A percentile compares a stretch with the other conserved stretches of the same genome.
phyloP scores from a whole-genome alignment of 1,140 invertebrate species.

The Arion vulgaris region DNA sequence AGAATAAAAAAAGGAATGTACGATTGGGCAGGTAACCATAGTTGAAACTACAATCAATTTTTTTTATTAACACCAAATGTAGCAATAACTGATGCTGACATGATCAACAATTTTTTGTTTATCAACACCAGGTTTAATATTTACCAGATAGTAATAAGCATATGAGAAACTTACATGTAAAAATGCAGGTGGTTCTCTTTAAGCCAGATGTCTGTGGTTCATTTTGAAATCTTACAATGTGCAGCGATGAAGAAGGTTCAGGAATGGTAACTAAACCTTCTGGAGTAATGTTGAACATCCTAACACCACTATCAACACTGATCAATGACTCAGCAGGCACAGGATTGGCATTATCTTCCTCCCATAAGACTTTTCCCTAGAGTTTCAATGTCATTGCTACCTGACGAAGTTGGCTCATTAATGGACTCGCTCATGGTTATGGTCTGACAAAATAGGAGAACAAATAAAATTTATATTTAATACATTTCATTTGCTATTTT shows the following conservation, averaged over 20 bases:
- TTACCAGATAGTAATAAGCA: background rate
- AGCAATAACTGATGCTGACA: too few relatives aligned
- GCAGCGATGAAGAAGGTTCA: slow-evolving; percentile 75
- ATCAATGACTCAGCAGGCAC: slow-evolving; percentile 75
- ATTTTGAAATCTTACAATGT: slow-evolving; percentile 70
- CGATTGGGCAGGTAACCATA: too few relatives aligned
- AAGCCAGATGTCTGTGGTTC: slow-evolving; percentile 2
- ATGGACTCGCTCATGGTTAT: background rate
- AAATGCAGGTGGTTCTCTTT: slow-evolving; percentile 70
- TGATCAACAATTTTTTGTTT: background rate
- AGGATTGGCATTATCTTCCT: slow-evolving; percentile 24
- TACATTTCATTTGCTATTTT: too few relatives aligned
- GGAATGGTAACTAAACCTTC: slow-evolving; percentile 78
- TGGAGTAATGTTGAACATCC: slow-evolving; percentile 79
- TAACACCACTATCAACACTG: slow-evolving; percentile 77
- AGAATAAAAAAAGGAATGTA: too few relatives aligned
- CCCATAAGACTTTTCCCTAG: slow-evolving; percentile 63
- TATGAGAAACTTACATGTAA: slow-evolving; percentile 69
- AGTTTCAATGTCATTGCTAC: slow-evolving; percentile 48
- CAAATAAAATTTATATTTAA: too few relatives aligned
- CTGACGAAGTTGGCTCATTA: slow-evolving; percentile 40
- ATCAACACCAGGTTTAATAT: background rate
- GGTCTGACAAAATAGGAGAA: too few relatives aligned
- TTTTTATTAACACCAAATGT: too few relatives aligned
- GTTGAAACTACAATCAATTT: too few relatives aligned